Conservation (phyloP, 2,888 invertebrate species). For the Rhimphoctona megacephalus region DNA sequence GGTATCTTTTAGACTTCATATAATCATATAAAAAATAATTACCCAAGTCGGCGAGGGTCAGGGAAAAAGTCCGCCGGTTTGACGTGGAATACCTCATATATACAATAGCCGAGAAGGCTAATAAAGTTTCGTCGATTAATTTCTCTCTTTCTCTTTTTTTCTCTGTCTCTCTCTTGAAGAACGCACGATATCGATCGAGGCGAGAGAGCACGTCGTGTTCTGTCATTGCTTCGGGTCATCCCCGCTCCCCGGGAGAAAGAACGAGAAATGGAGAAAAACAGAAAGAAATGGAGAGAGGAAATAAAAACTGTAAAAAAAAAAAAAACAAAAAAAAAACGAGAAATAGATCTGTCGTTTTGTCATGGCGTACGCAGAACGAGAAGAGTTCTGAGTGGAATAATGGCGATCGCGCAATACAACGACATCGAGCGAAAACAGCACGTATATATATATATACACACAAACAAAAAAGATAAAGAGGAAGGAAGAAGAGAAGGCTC, state of each 20-base stretch:
- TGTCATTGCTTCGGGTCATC: slow-evolving; percentile 45
- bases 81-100: no score
- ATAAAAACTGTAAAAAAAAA: slow-evolving; percentile 1
- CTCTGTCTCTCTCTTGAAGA: background rate
- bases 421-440: slow-evolving; percentile 25
- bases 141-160: background rate
- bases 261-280: background rate
- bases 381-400: slow-evolving; percentile 57
- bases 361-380: slow-evolving; percentile 42
- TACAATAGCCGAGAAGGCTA: background rate
- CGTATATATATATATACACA: slow-evolving; percentile 45
- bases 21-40: no score
- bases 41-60: no score
- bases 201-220: slow-evolving; percentile 1
- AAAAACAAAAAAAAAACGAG: background rate
- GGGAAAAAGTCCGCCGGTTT: no score
- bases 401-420: slow-evolving; percentile 61
- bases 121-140: slow-evolving; percentile 5
- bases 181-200: slow-evolving; percentile 50
- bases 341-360: slow-evolving; percentile 52
- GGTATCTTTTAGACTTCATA: no score
- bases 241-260: background rate
- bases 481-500: slow-evolving; percentile 48
- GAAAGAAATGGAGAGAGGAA: background rate
- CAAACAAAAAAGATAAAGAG: slow-evolving; percentile 22